Conservation (phyloP, 2,113 vertebrate genomes). For the Melanocharis versteri region DNA sequence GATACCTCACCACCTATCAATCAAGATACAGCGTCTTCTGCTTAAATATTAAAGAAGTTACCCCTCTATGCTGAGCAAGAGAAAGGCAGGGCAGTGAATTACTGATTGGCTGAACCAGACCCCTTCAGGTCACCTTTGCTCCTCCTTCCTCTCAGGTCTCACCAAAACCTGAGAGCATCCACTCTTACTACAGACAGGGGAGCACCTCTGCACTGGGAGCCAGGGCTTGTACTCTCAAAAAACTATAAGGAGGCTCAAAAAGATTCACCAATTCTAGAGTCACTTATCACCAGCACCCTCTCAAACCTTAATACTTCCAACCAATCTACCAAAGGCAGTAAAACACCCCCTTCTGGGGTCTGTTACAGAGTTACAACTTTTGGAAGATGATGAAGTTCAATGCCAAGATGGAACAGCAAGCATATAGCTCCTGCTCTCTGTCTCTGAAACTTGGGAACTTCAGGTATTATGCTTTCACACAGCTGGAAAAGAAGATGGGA, state of each 20-base stretch:
- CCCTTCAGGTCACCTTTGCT: slow-evolving; percentile 15
- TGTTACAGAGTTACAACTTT: background rate
- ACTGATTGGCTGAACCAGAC: slow-evolving; percentile 33
- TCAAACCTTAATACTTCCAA: background rate
- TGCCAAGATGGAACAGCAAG: background rate
- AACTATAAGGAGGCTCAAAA: background rate
- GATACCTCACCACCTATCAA: background rate
- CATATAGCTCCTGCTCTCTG: background rate
- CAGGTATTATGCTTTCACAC: background rate
- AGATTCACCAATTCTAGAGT: background rate
- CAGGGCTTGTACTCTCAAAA: background rate
- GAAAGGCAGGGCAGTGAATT: background rate
- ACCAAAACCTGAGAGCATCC: background rate
- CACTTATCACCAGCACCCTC: background rate
- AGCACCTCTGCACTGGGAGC: background rate
- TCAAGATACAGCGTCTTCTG: background rate
- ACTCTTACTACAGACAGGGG: background rate
- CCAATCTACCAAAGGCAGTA: background rate
- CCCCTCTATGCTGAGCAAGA: background rate
- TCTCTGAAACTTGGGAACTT: background rate
- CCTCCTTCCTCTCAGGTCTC: background rate
- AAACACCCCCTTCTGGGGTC: background rate
- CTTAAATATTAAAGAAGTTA: slow-evolving; percentile 21
- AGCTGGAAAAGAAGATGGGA: background rate
- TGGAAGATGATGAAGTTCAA: background rate